Conservation (phyloP, 2,888 invertebrate species). For the Drosophila cracens region DNA sequence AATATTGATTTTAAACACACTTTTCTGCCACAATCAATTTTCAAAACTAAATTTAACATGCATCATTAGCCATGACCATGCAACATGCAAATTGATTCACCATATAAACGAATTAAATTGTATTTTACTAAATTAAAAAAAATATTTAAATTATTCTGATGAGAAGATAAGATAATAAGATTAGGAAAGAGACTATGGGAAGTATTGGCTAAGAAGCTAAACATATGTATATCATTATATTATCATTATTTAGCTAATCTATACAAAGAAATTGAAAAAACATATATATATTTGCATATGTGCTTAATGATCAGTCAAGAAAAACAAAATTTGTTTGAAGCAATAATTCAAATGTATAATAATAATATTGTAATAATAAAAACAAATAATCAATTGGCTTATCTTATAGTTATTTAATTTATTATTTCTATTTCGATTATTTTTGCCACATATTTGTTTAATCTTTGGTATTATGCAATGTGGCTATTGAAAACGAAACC, state of each 20-base stretch:
- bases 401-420: not conserved
- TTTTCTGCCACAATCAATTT: not conserved
- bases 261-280: not conserved
- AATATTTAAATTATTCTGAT: not conserved
- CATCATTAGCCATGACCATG: not conserved
- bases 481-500: conserved; percentile 43
- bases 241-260: not conserved
- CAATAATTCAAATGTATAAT: not conserved
- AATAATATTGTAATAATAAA: not conserved
- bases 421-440: not conserved
- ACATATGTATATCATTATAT: not conserved
- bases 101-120: not conserved
- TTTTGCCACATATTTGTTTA: not conserved
- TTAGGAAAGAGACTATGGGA: not conserved
- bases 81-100: not conserved
- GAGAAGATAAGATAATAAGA: not conserved
- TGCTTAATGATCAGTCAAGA: not conserved
- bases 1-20: not conserved
- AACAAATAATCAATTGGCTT: not conserved
- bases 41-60: not conserved
- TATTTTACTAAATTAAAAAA: not conserved
- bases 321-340: not conserved
- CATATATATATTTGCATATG: not conserved
- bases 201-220: not conserved
- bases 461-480: not conserved